A percentile compares a stretch with the other conserved stretches of the same genome.
Conservation (phyloP, 2,797 vertebrate genomes). For the Gallinago stenura region DNA sequence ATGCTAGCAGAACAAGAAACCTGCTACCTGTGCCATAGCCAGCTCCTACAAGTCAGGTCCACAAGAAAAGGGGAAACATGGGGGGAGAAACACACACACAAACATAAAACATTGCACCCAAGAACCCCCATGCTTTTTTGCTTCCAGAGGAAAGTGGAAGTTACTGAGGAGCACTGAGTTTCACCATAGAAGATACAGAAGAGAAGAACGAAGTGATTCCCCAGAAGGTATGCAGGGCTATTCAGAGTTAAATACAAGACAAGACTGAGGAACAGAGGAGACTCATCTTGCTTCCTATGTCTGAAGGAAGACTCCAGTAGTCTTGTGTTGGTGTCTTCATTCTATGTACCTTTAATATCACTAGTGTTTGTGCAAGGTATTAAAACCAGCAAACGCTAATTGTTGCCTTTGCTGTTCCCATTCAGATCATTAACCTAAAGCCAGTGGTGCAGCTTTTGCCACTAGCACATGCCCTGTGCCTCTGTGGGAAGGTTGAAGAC, state of each 20-base stretch:
- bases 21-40: not conserved
- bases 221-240: not conserved
- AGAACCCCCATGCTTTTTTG: fast-evolving
- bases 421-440: not conserved
- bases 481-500: not conserved
- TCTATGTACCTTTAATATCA: not conserved
- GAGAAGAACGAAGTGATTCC: not conserved
- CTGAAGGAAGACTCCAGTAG: not conserved
- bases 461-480: not conserved
- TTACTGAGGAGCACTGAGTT: not conserved
- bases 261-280: not conserved
- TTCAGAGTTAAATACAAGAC: not conserved
- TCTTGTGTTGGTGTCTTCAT: not conserved
- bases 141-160: not conserved
- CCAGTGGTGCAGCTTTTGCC: not conserved
- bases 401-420: not conserved
- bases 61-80: fast-evolving
- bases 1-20: not conserved
- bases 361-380: not conserved
- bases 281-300: not conserved
- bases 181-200: not conserved
- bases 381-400: not conserved
- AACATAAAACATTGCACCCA: fast-evolving
- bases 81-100: not conserved
- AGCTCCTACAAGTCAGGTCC: not conserved